Percentiles rank a stretch among this genome's conserved stretches.
Conservation (phyloP, 2,797 vertebrate species). For the Diplodus puntazzo region DNA sequence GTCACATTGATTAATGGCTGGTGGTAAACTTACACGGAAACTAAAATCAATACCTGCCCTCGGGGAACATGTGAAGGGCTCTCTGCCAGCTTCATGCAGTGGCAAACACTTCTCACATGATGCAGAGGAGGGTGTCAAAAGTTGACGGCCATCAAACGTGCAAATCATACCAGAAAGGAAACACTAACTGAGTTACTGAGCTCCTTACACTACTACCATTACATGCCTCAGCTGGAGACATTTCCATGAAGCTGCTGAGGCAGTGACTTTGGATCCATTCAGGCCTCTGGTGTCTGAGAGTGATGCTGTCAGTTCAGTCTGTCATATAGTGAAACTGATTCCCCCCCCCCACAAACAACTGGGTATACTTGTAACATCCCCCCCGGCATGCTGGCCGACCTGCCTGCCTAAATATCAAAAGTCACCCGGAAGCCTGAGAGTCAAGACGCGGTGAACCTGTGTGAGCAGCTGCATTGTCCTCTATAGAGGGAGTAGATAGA, state of each 20-base stretch:
- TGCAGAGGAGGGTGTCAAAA: slow-evolving; percentile 11
- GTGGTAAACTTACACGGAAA: slow-evolving; percentile 1
- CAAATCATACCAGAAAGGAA: slow-evolving; percentile 40
- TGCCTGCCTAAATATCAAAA: slow-evolving; percentile 59
- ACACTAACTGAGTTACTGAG: slow-evolving; percentile 8
- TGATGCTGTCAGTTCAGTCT: slow-evolving; percentile 35
- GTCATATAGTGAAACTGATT: slow-evolving; percentile 44
- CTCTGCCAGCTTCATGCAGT: slow-evolving; percentile 33
- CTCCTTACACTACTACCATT: slow-evolving; percentile 21
- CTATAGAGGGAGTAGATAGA: slow-evolving; percentile 38
- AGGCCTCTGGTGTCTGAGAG: slow-evolving; percentile 29
- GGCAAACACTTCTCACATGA: slow-evolving; percentile 24
- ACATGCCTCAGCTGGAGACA: slow-evolving; percentile 41
- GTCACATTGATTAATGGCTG: slow-evolving; percentile 16
- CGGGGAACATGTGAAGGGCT: slow-evolving; percentile 10
- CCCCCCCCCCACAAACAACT: slow-evolving; percentile 35
- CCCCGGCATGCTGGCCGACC: slow-evolving; percentile 26
- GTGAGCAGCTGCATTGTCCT: slow-evolving; percentile 72
- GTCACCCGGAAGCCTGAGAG: slow-evolving; percentile 50
- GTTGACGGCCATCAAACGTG: slow-evolving; percentile 37
- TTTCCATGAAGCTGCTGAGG: slow-evolving; percentile 55
- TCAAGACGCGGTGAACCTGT: slow-evolving; percentile 35
- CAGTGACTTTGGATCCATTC: slow-evolving; percentile 33
- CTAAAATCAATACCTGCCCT: not conserved
- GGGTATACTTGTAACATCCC: slow-evolving; percentile 42